Conservation (phyloP, 2,797 vertebrate species). For the Serranus cabrilla region DNA sequence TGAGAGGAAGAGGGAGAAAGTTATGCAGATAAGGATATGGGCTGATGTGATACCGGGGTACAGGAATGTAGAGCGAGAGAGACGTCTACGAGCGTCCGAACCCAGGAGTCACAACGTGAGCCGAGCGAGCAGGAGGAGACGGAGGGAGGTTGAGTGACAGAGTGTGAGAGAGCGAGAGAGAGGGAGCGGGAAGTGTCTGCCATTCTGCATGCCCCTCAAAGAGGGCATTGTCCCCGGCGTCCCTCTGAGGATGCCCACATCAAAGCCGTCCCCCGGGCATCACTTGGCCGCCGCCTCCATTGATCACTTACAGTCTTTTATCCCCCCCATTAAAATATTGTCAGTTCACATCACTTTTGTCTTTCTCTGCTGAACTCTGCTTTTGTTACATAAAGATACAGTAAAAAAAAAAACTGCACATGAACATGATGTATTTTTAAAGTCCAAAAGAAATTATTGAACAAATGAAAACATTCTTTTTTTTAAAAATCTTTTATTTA, state of each 20-base stretch:
- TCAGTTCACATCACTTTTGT: constrained; percentile 89
- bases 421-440: constrained; percentile 51
- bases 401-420: constrained; percentile 47
- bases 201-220: constrained; percentile 86
- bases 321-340: constrained; percentile 89
- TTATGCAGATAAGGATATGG: constrained; percentile 71
- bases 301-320: constrained; percentile 92
- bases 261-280: constrained; percentile 87
- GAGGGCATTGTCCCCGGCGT: constrained; percentile 86
- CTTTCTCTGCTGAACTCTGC: constrained; percentile 86
- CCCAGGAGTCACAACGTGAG: constrained; percentile 49
- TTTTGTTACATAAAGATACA: constrained; percentile 84
- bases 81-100: constrained; percentile 42
- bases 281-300: constrained; percentile 87
- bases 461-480: not conserved
- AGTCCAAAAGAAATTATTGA: not conserved
- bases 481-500: not conserved
- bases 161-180: constrained; percentile 65
- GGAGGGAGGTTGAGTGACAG: constrained; percentile 53
- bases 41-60: constrained; percentile 63
- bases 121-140: constrained; percentile 37
- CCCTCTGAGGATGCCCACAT: constrained; percentile 87
- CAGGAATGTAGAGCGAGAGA: constrained; percentile 57
- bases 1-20: constrained; percentile 76
- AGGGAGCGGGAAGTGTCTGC: constrained; percentile 83